Conservation (phyloP, 2,113 vertebrate genomes). For the Rousettus leschenaultii region DNA sequence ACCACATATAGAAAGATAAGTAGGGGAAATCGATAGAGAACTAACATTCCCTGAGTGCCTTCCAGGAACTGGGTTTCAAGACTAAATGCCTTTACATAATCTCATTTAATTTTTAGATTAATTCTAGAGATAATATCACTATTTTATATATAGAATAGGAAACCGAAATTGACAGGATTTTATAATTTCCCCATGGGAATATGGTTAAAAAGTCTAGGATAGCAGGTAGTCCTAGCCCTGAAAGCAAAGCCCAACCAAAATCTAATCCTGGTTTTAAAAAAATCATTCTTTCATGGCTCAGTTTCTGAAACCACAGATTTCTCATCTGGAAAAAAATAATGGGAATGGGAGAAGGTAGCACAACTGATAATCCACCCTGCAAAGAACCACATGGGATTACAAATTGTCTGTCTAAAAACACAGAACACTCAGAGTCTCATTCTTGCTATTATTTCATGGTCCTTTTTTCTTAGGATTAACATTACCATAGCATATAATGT, state of each 20-base stretch:
- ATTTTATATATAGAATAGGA: constrained; percentile 19
- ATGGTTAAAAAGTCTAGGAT: background rate
- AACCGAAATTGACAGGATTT: constrained; percentile 41
- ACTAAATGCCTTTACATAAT: constrained; percentile 45
- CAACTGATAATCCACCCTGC: background rate
- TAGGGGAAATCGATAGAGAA: constrained; percentile 25
- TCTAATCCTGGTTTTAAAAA: constrained; percentile 44
- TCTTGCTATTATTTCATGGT: constrained; percentile 21
- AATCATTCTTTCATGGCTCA: constrained; percentile 20
- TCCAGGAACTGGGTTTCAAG: constrained; percentile 1
- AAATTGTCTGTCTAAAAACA: background rate
- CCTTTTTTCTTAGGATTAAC: background rate
- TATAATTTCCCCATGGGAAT: background rate
- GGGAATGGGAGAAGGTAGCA: background rate
- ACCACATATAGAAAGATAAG: background rate
- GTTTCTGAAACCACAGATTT: constrained; percentile 49
- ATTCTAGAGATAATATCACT: constrained; percentile 47
- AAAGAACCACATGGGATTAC: constrained; percentile 4
- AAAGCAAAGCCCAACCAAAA: constrained; percentile 53
- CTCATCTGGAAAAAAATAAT: background rate
- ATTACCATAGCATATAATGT: background rate
- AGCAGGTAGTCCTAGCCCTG: constrained; percentile 15
- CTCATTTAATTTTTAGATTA: constrained; percentile 44
- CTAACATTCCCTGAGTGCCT: constrained; percentile 13
- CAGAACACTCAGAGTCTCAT: background rate